phyloP scores from a whole-genome alignment of 2,797 vertebrate genomes.

The Rousettus madagascariensis region DNA sequence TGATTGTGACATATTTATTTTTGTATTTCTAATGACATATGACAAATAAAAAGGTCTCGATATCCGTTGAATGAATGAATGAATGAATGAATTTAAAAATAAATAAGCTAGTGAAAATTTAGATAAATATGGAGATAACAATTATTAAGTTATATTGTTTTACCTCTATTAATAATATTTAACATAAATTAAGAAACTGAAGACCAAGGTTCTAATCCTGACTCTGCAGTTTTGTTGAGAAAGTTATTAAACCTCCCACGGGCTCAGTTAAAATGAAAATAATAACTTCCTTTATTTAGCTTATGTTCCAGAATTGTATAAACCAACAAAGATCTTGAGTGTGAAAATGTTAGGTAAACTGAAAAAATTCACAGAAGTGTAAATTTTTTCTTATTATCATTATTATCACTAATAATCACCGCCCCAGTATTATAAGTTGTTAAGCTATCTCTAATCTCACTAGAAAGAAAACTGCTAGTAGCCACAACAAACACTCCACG shows the following conservation, averaged over 20 bases:
- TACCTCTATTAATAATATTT: not conserved
- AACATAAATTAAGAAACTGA: not conserved
- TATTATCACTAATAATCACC: not conserved
- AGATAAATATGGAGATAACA: not conserved
- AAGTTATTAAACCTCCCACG: not conserved
- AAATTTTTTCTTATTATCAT: not conserved
- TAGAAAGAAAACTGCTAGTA: not conserved
- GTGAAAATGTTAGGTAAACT: not conserved
- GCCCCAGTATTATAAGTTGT: not conserved
- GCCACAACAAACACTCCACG: not conserved
- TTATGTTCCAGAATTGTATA: not conserved
- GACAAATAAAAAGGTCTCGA: not conserved
- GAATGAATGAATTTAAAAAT: not conserved
- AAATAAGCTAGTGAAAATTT: not conserved
- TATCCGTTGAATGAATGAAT: not conserved
- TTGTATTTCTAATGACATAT: not conserved
- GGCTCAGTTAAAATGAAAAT: not conserved
- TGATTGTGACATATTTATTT: not conserved
- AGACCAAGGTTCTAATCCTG: not conserved
- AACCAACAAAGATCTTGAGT: not conserved
- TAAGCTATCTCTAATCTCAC: not conserved
- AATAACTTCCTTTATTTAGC: not conserved
- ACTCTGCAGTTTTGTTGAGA: not conserved
- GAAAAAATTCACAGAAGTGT: not conserved
- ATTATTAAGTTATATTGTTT: not conserved